Conservation (phyloP, 2,888 invertebrate species). For the Xestoiulus laeticollis region DNA sequence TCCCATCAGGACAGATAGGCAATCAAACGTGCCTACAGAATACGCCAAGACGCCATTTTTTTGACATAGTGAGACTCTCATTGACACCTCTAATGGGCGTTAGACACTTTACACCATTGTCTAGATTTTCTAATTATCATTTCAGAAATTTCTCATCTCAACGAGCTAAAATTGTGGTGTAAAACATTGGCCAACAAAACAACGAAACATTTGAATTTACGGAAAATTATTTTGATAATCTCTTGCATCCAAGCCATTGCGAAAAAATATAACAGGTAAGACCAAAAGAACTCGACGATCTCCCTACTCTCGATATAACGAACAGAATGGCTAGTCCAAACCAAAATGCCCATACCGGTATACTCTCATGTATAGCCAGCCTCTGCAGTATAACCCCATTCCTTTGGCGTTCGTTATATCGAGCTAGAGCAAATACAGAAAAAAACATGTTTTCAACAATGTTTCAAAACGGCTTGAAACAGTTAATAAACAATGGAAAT, state of each 20-base stretch:
- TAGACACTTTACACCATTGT: not conserved
- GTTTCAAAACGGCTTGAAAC: no score
- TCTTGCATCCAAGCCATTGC: not conserved
- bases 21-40: not conserved
- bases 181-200: not conserved
- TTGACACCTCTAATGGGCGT: conserved; percentile 5
- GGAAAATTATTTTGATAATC: not conserved
- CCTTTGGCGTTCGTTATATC: no score
- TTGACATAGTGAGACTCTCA: not conserved
- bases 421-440: no score
- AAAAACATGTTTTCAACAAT: no score
- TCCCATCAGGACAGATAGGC: not conserved
- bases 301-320: no score
- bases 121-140: not conserved
- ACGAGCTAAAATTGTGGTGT: not conserved
- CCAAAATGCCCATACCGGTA: no score
- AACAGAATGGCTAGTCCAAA: no score
- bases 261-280: not conserved
- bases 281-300: not conserved
- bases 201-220: not conserved
- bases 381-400: no score
- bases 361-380: no score
- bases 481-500: no score
- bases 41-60: not conserved
- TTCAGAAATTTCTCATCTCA: not conserved